Percentiles rank a stretch among this genome's conserved stretches.
Evolutionary conservation across 1,140 invertebrate species (phyloP).

Genomic region (Aphidius gifuensis): DNA sequence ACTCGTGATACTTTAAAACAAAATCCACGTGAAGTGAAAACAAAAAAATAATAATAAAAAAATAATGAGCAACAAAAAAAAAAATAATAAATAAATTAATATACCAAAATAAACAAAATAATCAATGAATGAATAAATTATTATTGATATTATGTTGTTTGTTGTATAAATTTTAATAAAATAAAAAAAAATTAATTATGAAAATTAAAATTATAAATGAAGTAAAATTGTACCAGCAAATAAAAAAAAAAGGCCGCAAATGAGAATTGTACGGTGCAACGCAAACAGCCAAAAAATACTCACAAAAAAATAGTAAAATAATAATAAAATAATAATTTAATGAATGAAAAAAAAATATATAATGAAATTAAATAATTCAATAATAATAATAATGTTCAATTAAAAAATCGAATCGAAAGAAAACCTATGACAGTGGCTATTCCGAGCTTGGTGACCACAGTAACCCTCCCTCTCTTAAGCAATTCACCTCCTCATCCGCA

Average conservation of each 20-base stretch:
- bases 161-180: background rate
- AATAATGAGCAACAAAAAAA: too few relatives aligned
- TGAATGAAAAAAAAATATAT: constrained; percentile 22
- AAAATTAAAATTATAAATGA: constrained; percentile 20
- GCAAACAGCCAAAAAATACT: constrained; percentile 28
- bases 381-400: too few relatives aligned
- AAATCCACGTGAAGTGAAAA: too few relatives aligned
- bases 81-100: too few relatives aligned
- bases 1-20: too few relatives aligned
- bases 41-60: too few relatives aligned
- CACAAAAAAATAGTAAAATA: constrained; percentile 20
- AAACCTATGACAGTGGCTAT: constrained; percentile 46
- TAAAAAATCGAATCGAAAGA: constrained; percentile 28
- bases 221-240: constrained; percentile 24
- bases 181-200: constrained; percentile 14
- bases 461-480: constrained; percentile 54
- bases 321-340: constrained; percentile 30
- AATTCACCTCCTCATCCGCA: constrained; percentile 31
- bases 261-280: constrained; percentile 26
- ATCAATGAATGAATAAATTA: too few relatives aligned
- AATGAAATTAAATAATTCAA: constrained; percentile 30
- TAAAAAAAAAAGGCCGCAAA: constrained; percentile 31
- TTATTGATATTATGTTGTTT: too few relatives aligned
- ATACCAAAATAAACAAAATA: too few relatives aligned
- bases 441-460: constrained; percentile 54